These are phyloP conservation scores for Clarias fuscus DNA, from an alignment of 2,797 vertebrate genomes.

Conservation along the genomic window DNA sequence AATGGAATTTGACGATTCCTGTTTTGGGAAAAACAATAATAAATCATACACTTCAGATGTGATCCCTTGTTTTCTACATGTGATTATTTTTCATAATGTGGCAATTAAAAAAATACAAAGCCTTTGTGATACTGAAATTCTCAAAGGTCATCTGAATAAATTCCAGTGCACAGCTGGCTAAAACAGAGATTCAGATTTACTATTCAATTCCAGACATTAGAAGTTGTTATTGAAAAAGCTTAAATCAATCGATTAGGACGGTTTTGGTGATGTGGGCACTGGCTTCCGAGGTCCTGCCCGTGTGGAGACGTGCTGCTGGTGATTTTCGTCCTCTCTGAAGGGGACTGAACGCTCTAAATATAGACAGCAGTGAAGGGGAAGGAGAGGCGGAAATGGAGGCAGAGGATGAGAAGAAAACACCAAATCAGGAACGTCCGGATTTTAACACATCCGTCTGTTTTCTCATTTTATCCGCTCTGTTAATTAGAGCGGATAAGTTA, in stretches of 20 bases:
- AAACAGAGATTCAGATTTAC: not conserved
- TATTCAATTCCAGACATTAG: not conserved
- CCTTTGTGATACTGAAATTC: not conserved
- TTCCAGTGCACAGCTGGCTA: not conserved
- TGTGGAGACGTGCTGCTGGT: constrained; percentile 6
- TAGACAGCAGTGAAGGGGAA: constrained; percentile 47
- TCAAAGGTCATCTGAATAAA: not conserved
- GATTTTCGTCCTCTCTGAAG: constrained; percentile 43
- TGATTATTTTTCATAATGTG: not conserved
- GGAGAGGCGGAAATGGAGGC: constrained; percentile 29
- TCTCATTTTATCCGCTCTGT: not conserved
- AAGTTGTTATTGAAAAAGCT: not conserved
- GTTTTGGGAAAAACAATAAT: not conserved
- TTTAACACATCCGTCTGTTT: not conserved
- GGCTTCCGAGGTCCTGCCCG: not conserved
- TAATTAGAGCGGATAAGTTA: not conserved
- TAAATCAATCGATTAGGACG: not conserved
- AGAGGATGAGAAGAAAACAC: not conserved
- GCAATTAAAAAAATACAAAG: not conserved
- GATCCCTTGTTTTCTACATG: not conserved
- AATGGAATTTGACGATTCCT: not conserved
- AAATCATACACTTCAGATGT: not conserved
- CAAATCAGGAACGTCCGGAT: not conserved
- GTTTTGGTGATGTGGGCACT: not conserved
- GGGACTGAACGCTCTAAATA: constrained; percentile 55